Evolutionary conservation across 2,113 vertebrate genomes (phyloP).

Genomic region (Xenopus laevis): DNA sequence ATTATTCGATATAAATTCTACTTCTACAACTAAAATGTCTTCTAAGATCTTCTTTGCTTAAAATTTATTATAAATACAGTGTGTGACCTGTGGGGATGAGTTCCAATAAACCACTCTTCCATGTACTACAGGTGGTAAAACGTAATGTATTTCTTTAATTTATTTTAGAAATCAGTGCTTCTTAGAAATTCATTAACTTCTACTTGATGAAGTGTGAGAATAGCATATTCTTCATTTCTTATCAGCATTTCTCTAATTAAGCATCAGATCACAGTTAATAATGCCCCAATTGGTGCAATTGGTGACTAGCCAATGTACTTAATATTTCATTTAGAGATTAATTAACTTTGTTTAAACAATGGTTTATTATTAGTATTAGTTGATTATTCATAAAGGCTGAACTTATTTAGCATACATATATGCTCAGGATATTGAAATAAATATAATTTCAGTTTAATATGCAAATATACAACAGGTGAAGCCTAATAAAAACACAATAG

Average conservation of each 20-base stretch:
- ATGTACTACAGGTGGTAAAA: constrained; percentile 11
- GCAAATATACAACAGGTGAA: too few species aligned
- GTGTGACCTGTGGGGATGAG: neutral
- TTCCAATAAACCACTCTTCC: neutral
- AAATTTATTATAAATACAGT: too few species aligned
- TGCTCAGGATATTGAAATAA: too few species aligned
- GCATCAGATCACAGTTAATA: constrained; percentile 17
- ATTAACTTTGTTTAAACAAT: constrained; percentile 29
- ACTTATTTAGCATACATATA: too few species aligned
- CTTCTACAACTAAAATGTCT: too few species aligned
- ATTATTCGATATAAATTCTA: too few species aligned
- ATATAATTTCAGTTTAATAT: too few species aligned
- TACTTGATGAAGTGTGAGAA: constrained; percentile 8
- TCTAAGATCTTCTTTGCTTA: too few species aligned
- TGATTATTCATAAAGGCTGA: too few species aligned
- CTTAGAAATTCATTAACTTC: constrained; percentile 26
- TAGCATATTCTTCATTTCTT: constrained; percentile 22
- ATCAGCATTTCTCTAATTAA: constrained; percentile 17
- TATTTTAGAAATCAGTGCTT: constrained; percentile 20
- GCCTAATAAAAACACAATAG: too few species aligned
- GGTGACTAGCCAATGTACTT: constrained; percentile 25
- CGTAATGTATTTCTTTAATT: constrained; percentile 21
- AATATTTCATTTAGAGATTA: constrained; percentile 25
- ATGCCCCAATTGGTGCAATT: constrained; percentile 21
- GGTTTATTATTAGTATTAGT: too few species aligned